Percentiles rank a stretch among this genome's conserved stretches.
Evolutionary conservation across 2,888 invertebrate species (phyloP).

Genomic region (Xanthostigma xanthostigma): DNA sequence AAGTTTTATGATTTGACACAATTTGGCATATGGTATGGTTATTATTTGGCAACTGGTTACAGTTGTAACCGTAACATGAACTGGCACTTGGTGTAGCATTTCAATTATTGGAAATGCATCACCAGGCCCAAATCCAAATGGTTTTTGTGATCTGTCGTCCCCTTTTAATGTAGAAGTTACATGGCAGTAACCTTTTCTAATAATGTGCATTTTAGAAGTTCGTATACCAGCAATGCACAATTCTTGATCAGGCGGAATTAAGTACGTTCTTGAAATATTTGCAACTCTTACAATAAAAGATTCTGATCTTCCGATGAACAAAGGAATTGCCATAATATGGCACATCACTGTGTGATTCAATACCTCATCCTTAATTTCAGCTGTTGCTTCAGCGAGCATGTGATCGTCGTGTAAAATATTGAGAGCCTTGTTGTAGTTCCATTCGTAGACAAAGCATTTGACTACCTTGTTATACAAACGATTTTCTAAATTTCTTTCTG

Average conservation of each 20-base stretch:
- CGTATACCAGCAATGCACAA: conserved; percentile 1
- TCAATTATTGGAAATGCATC: conserved; percentile 11
- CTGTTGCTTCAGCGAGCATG: conserved; percentile 9
- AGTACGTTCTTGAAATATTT: conserved; percentile 5
- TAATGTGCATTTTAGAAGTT: conserved; percentile 7
- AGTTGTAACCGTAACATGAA: conserved; percentile 7
- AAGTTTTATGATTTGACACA: conserved; percentile 7
- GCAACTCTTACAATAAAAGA: conserved; percentile 5
- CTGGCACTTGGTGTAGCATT: conserved; percentile 9
- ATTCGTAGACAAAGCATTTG: conserved; percentile 34
- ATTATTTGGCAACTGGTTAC: conserved; percentile 12
- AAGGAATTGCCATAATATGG: conserved; percentile 8
- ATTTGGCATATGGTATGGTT: conserved; percentile 7
- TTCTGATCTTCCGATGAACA: conserved; percentile 7
- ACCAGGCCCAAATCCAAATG: conserved; percentile 9
- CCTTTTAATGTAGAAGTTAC: conserved; percentile 10
- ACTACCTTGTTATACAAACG: conserved; percentile 31
- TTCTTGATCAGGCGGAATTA: conserved; percentile 8
- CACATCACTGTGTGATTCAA: conserved; percentile 7
- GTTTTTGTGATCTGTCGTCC: conserved; percentile 8
- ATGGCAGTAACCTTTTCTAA: conserved; percentile 11
- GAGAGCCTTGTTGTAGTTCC: conserved; percentile 34
- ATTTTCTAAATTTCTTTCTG: conserved; percentile 31
- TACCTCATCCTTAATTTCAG: conserved; percentile 10
- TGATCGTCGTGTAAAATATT: conserved; percentile 7